Conservation (phyloP, 2,888 invertebrate genomes). For the Ochropleura leucogaster region DNA sequence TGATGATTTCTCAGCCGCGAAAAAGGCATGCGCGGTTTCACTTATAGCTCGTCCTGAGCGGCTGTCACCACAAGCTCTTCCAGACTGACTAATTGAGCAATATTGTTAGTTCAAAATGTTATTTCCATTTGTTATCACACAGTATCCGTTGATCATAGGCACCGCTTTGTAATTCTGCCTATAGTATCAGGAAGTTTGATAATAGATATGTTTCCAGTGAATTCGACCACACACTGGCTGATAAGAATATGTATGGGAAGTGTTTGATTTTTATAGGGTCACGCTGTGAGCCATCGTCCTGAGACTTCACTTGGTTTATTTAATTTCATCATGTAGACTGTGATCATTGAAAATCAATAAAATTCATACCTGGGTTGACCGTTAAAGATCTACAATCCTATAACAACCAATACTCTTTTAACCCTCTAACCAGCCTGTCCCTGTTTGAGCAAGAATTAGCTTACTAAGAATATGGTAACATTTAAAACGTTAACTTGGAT, state of each 20-base stretch:
- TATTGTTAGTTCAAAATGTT: constrained; percentile 48
- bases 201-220: constrained; percentile 35
- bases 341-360: too few species aligned
- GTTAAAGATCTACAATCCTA: too few species aligned
- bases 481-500: not conserved
- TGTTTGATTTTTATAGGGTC: not conserved
- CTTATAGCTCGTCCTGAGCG: too few species aligned
- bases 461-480: not conserved
- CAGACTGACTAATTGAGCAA: constrained; percentile 42
- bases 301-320: not conserved
- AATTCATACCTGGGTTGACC: too few species aligned
- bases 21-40: too few species aligned
- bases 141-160: constrained; percentile 51
- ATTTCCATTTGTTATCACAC: constrained; percentile 42
- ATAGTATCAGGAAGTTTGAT: constrained; percentile 41
- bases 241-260: constrained; percentile 17
- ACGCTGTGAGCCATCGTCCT: not conserved
- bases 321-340: not conserved
- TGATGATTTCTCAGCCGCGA: too few species aligned
- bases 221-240: constrained; percentile 27
- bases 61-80: not conserved
- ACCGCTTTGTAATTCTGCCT: constrained; percentile 42
- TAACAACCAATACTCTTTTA: too few species aligned
- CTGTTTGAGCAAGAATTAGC: not conserved
- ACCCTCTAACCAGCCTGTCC: not conserved